A percentile compares a stretch with the other conserved stretches of the same genome.
These are phyloP conservation scores for Gryllus bimaculatus DNA, from an alignment of 1,140 invertebrate genomes.

Conservation along the genomic window DNA sequence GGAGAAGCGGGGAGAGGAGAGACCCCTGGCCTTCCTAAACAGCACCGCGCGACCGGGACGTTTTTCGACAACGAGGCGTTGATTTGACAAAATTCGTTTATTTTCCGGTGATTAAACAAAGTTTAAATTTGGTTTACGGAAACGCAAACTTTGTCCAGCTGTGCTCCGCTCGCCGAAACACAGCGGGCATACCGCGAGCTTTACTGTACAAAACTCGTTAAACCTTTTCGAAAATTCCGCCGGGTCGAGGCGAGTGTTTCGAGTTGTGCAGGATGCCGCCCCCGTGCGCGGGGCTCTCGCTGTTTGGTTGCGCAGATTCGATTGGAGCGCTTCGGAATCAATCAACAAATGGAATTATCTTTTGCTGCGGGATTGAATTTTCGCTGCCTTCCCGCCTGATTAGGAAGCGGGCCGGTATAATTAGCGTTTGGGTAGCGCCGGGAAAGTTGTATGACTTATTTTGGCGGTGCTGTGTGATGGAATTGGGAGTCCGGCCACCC, in stretches of 20 bases:
- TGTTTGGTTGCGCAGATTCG: background rate
- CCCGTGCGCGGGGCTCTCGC: background rate
- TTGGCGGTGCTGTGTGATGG: too few species aligned
- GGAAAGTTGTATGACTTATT: too few species aligned
- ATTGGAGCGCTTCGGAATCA: background rate
- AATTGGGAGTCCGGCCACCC: too few species aligned
- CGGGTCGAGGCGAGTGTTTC: background rate
- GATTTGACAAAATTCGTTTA: constrained; percentile 5
- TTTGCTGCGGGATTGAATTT: background rate
- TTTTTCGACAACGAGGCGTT: background rate
- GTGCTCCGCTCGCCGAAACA: too few species aligned
- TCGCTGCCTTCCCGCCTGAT: too few species aligned
- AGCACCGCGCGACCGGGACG: too few species aligned
- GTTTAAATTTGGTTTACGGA: constrained; percentile 1
- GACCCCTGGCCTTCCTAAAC: too few species aligned
- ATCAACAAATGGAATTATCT: background rate
- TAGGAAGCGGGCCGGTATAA: too few species aligned
- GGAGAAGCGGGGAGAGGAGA: too few species aligned
- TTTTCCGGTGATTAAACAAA: constrained; percentile 5
- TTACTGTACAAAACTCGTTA: background rate
- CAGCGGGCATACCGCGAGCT: background rate
- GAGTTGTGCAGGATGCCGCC: background rate
- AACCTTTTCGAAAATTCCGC: background rate
- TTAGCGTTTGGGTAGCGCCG: too few species aligned
- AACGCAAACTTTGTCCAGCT: background rate